Percentiles rank a stretch among this genome's conserved stretches.
Evolutionary conservation across 1,140 invertebrate species (phyloP).

Genomic region (Tyrophagus putrescentiae): DNA sequence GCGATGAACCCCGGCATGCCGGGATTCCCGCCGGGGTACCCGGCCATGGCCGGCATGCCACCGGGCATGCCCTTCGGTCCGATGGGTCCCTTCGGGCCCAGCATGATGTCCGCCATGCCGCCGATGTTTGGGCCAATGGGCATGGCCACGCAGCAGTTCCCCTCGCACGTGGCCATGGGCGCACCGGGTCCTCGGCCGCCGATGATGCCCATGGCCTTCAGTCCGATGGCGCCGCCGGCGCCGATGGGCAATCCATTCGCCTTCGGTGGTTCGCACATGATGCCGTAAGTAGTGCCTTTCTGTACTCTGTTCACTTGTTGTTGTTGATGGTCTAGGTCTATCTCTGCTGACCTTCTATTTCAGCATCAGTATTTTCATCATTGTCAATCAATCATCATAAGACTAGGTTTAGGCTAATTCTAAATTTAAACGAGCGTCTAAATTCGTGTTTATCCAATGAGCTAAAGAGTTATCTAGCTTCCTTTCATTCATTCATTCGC

Average conservation of each 20-base stretch:
- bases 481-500: conserved; percentile 1
- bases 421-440: not conserved
- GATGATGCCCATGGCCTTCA: not conserved
- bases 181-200: not conserved
- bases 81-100: not conserved
- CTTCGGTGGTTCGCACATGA: not conserved
- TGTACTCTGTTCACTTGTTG: not conserved
- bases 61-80: not conserved
- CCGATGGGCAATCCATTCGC: not conserved
- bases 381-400: not conserved
- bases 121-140: not conserved
- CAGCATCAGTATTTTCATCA: not conserved
- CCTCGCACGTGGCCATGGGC: not conserved
- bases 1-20: no score
- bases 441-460: not conserved
- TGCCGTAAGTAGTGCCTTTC: conserved; percentile 1
- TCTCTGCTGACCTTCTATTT: not conserved
- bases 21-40: not conserved
- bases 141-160: not conserved
- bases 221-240: not conserved
- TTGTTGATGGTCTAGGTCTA: not conserved
- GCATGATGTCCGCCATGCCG: not conserved
- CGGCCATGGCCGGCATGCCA: not conserved
- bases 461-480: not conserved
- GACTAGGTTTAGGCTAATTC: not conserved